Evolutionary conservation across 2,797 vertebrate species (phyloP).

Genomic region (Gymnoscopelus braueri): DNA sequence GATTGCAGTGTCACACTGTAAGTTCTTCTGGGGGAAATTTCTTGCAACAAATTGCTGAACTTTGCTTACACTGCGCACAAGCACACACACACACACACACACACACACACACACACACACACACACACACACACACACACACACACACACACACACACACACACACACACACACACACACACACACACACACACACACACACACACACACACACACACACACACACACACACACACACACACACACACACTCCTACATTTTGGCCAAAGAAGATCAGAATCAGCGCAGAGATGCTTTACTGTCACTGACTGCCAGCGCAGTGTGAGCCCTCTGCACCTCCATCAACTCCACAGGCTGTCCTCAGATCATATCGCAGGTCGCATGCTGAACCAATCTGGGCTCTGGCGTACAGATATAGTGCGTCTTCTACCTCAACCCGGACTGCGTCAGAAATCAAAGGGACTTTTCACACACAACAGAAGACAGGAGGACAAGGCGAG

Average conservation of each 20-base stretch:
- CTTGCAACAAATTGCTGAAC: constrained; percentile 7
- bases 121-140: not conserved
- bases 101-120: not conserved
- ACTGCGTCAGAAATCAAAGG: constrained; percentile 42
- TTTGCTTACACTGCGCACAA: constrained; percentile 3
- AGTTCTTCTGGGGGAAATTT: constrained; percentile 15
- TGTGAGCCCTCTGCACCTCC: constrained; percentile 43
- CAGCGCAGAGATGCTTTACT: constrained; percentile 40
- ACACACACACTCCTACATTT: not conserved
- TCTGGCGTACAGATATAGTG: constrained; percentile 40
- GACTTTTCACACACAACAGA: constrained; percentile 39
- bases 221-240: not conserved
- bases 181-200: constrained; percentile 12
- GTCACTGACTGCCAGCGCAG: constrained; percentile 20
- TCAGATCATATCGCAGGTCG: constrained; percentile 56
- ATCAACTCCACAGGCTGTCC: constrained; percentile 47
- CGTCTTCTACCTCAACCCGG: constrained; percentile 25
- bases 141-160: too few species aligned
- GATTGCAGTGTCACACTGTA: constrained; percentile 11
- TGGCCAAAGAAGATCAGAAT: constrained; percentile 14
- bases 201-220: not conserved
- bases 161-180: too few species aligned
- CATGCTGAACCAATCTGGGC: constrained; percentile 55
- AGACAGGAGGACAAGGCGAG: constrained; percentile 36
- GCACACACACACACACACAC: constrained; percentile 13